phyloP scores from a whole-genome alignment of 35 echinoderm and acorn worm genomes.

The Ptychodera flava region DNA sequence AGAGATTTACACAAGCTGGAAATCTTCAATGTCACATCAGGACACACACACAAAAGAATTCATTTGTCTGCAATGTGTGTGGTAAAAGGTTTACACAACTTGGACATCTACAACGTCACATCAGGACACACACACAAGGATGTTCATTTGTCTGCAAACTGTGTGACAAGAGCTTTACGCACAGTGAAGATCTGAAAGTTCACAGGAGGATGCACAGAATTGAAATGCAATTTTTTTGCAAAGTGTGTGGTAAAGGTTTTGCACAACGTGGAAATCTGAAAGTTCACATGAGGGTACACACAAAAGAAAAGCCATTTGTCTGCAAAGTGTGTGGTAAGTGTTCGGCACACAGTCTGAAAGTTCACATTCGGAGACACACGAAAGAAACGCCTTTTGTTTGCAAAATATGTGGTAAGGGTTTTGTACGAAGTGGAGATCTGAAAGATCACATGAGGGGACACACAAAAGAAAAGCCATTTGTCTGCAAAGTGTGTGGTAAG shows the following conservation, averaged over 20 bases:
- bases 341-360: slow-evolving; percentile 11
- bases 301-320: background rate
- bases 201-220: slow-evolving; percentile 32
- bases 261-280: background rate
- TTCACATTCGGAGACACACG: slow-evolving; percentile 11
- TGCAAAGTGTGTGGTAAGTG: slow-evolving; percentile 19
- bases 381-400: background rate
- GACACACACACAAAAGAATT: slow-evolving; percentile 58
- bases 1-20: slow-evolving; percentile 30
- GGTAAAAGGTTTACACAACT: slow-evolving; percentile 38
- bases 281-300: background rate
- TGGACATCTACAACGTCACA: slow-evolving; percentile 28
- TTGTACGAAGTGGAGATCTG: too few species aligned
- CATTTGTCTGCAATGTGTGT: slow-evolving; percentile 64
- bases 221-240: slow-evolving; percentile 10
- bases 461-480: too few species aligned
- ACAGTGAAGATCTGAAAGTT: slow-evolving; percentile 7
- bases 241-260: slow-evolving; percentile 23
- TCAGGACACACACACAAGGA: slow-evolving; percentile 40
- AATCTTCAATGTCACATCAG: slow-evolving; percentile 52
- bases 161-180: slow-evolving; percentile 29
- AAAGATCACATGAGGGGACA: too few species aligned
- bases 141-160: slow-evolving; percentile 23
- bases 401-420: too few species aligned
- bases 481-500: too few species aligned